phyloP scores from a whole-genome alignment of 2,113 vertebrate species.

The Antigone vipio region DNA sequence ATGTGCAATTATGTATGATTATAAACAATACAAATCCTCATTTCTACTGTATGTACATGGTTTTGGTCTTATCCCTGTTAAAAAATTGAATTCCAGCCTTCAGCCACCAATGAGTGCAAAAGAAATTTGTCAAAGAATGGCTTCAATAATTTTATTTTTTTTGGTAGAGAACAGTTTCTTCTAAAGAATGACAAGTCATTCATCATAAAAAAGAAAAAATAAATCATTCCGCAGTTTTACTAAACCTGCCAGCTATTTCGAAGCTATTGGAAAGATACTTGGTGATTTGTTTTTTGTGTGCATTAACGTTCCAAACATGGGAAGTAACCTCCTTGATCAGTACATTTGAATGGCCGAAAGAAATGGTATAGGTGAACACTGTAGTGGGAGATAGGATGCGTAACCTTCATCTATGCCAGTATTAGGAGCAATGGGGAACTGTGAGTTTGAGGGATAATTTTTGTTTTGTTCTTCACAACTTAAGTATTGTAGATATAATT shows the following conservation, averaged over 20 bases:
- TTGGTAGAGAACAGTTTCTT: not conserved
- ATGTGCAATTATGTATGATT: conserved; percentile 22
- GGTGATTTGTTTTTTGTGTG: not conserved
- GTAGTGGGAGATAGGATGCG: not conserved
- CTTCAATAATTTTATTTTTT: not conserved
- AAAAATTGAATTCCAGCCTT: not conserved
- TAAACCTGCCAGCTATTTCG: not conserved
- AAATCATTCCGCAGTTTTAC: not conserved
- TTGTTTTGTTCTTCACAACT: conserved; percentile 51
- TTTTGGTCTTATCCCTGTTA: not conserved
- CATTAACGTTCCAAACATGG: conserved; percentile 33
- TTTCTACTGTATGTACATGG: not conserved
- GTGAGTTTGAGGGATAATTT: not conserved
- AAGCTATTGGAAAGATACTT: not conserved
- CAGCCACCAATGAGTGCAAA: not conserved
- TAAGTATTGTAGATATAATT: conserved; percentile 65
- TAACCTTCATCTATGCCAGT: not conserved
- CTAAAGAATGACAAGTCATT: not conserved
- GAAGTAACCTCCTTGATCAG: not conserved
- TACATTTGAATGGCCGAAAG: not conserved
- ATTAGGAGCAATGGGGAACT: conserved; percentile 39
- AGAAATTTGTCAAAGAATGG: not conserved
- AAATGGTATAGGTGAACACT: not conserved
- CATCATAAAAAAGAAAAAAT: not conserved
- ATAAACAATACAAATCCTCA: not conserved